These are phyloP conservation scores for Chaetops frenatus DNA, from an alignment of 2,113 vertebrate genomes.

Conservation along the genomic window DNA sequence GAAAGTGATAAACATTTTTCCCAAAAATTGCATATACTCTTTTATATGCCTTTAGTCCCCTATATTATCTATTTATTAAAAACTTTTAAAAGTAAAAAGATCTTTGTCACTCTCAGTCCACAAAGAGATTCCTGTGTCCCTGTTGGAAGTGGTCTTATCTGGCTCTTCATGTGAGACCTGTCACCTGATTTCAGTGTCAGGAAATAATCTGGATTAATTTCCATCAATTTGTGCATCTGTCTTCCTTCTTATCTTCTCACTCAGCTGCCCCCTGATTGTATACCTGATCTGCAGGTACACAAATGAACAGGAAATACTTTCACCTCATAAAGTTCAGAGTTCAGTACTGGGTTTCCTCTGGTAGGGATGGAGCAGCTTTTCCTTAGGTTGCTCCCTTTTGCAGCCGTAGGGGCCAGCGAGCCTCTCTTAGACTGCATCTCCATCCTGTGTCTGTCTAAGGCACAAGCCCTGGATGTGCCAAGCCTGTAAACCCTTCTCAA, in stretches of 20 bases:
- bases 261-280: not conserved
- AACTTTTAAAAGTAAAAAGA: not conserved
- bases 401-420: rapidly evolving
- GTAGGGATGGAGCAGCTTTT: not conserved
- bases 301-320: not conserved
- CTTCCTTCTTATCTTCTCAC: not conserved
- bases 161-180: not conserved
- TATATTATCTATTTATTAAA: not conserved
- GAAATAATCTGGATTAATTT: not conserved
- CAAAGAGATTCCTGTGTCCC: not conserved
- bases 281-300: not conserved
- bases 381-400: not conserved
- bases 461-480: not conserved
- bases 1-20: not conserved
- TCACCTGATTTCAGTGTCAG: not conserved
- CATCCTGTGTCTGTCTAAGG: not conserved
- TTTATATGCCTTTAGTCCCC: not conserved
- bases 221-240: not conserved
- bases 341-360: not conserved
- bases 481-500: not conserved
- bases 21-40: not conserved
- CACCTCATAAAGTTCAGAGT: not conserved
- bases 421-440: not conserved
- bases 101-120: not conserved
- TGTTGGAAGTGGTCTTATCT: not conserved